Percentiles rank a stretch among this genome's conserved stretches.
phyloP scores from a whole-genome alignment of 1,140 invertebrate genomes.

The Cephus cinctus region DNA sequence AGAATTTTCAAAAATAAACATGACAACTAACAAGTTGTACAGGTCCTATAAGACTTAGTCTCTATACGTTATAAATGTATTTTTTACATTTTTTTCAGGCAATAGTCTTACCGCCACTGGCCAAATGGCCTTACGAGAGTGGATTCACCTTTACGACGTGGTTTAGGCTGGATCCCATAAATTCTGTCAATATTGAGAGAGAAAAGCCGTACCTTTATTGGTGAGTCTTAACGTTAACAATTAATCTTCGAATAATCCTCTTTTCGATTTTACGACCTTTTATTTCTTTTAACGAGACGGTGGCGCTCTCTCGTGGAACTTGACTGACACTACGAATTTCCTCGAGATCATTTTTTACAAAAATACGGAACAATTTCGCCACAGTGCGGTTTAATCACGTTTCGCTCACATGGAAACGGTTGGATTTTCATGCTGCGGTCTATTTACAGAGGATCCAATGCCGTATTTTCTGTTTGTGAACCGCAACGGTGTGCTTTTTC shows the following conservation, averaged over 20 bases:
- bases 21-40: background rate
- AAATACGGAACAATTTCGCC: too few species aligned
- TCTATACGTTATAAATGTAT: slow-evolving; percentile 13
- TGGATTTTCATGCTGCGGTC: background rate
- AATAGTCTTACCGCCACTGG: slow-evolving; percentile 92
- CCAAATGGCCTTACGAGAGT: slow-evolving; percentile 97
- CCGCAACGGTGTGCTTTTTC: background rate
- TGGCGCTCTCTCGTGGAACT: too few species aligned
- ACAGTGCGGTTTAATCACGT: background rate
- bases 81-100: slow-evolving; percentile 67
- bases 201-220: slow-evolving; percentile 98
- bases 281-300: too few species aligned
- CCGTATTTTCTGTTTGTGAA: background rate
- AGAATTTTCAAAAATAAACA: background rate
- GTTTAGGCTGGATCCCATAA: slow-evolving; percentile 97
- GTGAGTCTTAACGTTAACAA: slow-evolving; percentile 74
- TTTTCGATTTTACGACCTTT: too few species aligned
- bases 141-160: slow-evolving; percentile 99
- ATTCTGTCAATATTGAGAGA: slow-evolving; percentile 97
- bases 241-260: too few species aligned
- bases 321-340: too few species aligned
- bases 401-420: background rate
- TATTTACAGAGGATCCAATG: background rate
- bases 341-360: too few species aligned
- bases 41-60: too few species aligned